phyloP scores from a whole-genome alignment of 2,888 invertebrate genomes.

The Trypoxylon attenuatum region DNA sequence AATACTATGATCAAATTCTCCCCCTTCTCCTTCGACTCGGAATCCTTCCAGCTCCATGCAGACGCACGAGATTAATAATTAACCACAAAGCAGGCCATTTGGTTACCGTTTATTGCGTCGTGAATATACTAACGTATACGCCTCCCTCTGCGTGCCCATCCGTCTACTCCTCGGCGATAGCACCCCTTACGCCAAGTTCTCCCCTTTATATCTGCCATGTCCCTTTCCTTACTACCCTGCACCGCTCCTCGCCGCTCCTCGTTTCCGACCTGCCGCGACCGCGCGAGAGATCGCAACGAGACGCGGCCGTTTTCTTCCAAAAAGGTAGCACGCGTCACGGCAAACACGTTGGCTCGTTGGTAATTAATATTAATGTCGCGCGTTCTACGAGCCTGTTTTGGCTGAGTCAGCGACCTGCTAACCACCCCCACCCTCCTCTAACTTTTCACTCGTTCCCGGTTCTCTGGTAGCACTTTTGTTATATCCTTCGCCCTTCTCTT shows the following conservation, averaged over 20 bases:
- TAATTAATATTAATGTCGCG: constrained; percentile 67
- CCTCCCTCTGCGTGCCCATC: too few relatives aligned
- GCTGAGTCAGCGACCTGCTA: constrained; percentile 52
- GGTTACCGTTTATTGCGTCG: constrained; percentile 31
- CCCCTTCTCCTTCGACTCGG: background rate
- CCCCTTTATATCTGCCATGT: too few relatives aligned
- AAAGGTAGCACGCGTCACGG: constrained; percentile 22
- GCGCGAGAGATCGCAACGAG: constrained; percentile 12
- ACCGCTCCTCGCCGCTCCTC: constrained; percentile 6
- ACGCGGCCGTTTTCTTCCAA: constrained; percentile 18
- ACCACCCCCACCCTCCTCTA: constrained; percentile 2
- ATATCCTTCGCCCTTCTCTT: constrained; percentile 3
- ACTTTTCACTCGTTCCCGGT: background rate
- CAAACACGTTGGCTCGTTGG: constrained; percentile 16
- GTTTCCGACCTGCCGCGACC: background rate
- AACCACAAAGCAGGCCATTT: constrained; percentile 37
- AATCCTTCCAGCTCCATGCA: background rate
- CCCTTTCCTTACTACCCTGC: background rate
- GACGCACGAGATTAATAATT: constrained; percentile 37
- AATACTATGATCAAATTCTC: constrained; percentile 32
- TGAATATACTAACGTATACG: too few relatives aligned
- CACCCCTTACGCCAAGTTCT: too few relatives aligned
- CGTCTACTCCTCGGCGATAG: too few relatives aligned
- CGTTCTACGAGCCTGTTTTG: constrained; percentile 49
- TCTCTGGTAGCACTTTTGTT: too few relatives aligned